phyloP scores from a whole-genome alignment of 1,140 invertebrate genomes.

The Ceratina australensis region DNA sequence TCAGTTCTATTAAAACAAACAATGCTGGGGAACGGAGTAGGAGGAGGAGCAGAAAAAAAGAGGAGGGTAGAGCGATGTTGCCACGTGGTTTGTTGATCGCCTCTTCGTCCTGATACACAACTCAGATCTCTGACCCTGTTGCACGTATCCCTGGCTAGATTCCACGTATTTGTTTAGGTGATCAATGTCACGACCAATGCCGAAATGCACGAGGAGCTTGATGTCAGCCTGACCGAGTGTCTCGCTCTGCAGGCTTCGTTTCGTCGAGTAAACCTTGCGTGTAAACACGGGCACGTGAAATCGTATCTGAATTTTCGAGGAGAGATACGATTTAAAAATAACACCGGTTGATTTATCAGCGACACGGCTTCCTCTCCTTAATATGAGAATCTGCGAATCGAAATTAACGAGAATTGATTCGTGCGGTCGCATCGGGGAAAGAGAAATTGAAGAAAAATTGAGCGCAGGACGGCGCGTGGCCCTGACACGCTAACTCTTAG shows the following conservation, averaged over 20 bases:
- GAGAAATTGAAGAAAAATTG: neutral
- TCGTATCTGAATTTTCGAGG: neutral
- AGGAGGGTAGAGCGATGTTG: conserved; percentile 50
- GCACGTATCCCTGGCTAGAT: conserved; percentile 17
- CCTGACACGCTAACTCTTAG: conserved; percentile 71
- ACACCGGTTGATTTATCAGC: neutral
- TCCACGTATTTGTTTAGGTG: neutral
- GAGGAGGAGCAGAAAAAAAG: no score
- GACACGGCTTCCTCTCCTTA: neutral
- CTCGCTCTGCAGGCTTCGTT: no score
- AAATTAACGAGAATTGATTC: no score
- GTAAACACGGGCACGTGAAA: neutral
- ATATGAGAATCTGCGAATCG: no score
- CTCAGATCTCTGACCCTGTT: conserved; percentile 41
- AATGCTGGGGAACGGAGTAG: no score
- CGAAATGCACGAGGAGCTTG: neutral
- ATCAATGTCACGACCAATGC: neutral
- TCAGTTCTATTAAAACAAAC: no score
- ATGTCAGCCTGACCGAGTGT: no score
- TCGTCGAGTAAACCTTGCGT: neutral
- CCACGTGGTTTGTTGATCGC: conserved; percentile 55
- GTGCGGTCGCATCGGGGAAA: neutral
- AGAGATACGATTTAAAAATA: neutral
- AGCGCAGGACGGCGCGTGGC: conserved; percentile 38
- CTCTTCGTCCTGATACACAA: conserved; percentile 42